Base-by-base conservation (phyloP, 1,140 invertebrate species). In the Eriocheir sinensis region DNA sequence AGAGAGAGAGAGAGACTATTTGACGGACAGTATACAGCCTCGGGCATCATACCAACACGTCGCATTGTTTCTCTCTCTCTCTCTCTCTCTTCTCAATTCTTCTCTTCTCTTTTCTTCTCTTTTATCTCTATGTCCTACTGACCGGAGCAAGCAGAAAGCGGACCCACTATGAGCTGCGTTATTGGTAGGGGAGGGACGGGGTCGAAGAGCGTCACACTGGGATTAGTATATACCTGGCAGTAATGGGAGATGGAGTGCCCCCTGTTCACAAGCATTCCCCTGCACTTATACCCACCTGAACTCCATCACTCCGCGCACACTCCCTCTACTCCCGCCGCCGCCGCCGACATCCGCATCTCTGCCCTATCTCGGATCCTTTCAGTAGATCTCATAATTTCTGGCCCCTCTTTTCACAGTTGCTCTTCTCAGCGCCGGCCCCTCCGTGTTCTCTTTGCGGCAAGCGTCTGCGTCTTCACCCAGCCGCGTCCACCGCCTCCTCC, bases 241-340 rank as follows among this genome's bases (percentile, higher is more conserved):
- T 40, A 89, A 89, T 41, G 41, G 86, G 41, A 89, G 44, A 44
- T 27, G 32, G 44, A 89, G 41, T 72, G 27, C 60, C 60, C 21
- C 60, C 60, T 72, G 60, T 72, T 72, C 60, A 72, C 60, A 72
- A 72, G 60, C n/a, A 21, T 21, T n/a, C 17, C 60, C 60, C 27
- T 72, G 27, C 60, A 72, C 60, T 72, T 72, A 72, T n/a, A 72
- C 60, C 60, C n/a, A 21, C 60, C 27, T 72, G 60, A 72, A n/a
- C 60, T n/a, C 60, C 60, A 72, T 72, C 60, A 72, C 60, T 72
- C 60, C n/a, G 27, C 60, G 60, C 60, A n/a, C 60, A 27, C 60
- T 72, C 27, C 27, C 60, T 72, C 27, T 72, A 72, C n/a, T 72
- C 60, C 60, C n/a, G n/a, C 27, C 60, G 60, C 60, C 60, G 60